Percentiles rank a stretch among this genome's conserved stretches.
Evolutionary conservation across 2,113 vertebrate species (phyloP).

Genomic region (Nothobranchius kuhntae): DNA sequence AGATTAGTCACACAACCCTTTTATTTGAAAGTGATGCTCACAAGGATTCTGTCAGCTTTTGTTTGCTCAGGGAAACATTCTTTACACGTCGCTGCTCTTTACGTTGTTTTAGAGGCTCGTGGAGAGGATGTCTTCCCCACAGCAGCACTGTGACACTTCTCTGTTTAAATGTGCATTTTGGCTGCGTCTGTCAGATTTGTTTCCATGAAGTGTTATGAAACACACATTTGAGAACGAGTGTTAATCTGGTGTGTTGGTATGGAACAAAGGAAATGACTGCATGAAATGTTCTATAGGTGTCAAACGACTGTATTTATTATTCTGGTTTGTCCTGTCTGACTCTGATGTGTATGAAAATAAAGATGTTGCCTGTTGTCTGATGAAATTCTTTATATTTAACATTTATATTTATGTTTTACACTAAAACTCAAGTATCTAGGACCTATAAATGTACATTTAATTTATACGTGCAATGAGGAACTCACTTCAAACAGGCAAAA

Average conservation of each 20-base stretch:
- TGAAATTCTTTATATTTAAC: no score
- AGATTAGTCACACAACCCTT: no score
- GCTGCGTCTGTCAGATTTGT: not conserved
- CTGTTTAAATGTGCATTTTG: not conserved
- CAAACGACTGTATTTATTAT: no score
- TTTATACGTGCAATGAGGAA: no score
- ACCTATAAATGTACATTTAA: no score
- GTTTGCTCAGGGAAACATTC: conserved; percentile 61
- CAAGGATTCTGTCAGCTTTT: conserved; percentile 20
- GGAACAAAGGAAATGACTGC: not conserved
- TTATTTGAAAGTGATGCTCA: not conserved
- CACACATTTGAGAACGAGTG: not conserved
- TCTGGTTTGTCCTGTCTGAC: conserved; percentile 1
- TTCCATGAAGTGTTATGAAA: no score
- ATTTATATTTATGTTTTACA: no score
- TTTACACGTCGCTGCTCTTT: conserved; percentile 29
- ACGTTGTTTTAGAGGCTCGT: conserved; percentile 7
- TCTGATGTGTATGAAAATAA: conserved; percentile 49
- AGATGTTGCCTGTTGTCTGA: conserved; percentile 18
- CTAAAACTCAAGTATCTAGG: no score
- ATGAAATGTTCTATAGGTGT: conserved; percentile 8
- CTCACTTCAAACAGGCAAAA: no score
- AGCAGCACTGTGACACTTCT: conserved; percentile 6
- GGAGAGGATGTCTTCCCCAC: conserved; percentile 38
- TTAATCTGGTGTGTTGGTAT: conserved; percentile 1